A percentile compares a stretch with the other conserved stretches of the same genome.
Conservation (phyloP, 2,797 vertebrate species). For the Galagoides demidoff region DNA sequence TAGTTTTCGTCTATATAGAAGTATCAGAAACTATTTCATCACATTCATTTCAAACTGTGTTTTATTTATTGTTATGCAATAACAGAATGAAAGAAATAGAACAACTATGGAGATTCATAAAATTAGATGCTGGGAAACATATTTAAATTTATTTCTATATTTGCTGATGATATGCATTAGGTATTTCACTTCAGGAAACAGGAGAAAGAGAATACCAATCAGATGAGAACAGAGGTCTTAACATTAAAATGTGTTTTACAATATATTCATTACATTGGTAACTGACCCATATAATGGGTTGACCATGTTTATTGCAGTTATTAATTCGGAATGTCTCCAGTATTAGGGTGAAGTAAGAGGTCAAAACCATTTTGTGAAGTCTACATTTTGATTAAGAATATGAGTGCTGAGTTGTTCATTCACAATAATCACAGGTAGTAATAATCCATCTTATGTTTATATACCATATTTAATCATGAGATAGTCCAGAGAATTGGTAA, state of each 20-base stretch:
- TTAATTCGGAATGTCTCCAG: conserved; percentile 77
- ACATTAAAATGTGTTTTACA: conserved; percentile 73
- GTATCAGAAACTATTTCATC: conserved; percentile 56
- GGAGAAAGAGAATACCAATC: conserved; percentile 62
- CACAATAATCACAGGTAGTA: conserved; percentile 62
- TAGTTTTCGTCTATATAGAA: conserved; percentile 1
- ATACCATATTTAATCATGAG: conserved; percentile 66
- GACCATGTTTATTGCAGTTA: conserved; percentile 76
- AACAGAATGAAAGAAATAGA: conserved; percentile 46
- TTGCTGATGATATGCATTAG: conserved; percentile 68
- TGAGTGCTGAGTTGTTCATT: conserved; percentile 67
- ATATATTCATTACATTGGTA: conserved; percentile 82
- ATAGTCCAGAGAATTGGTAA: conserved; percentile 54
- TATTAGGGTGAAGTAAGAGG: conserved; percentile 72
- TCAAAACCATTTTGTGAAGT: conserved; percentile 79
- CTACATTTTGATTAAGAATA: conserved; percentile 78
- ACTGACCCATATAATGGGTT: conserved; percentile 82
- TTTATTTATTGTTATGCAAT: conserved; percentile 43
- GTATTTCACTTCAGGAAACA: conserved; percentile 66
- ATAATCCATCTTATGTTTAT: conserved; percentile 63
- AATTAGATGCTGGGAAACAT: conserved; percentile 56
- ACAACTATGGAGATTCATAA: conserved; percentile 16
- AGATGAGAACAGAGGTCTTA: conserved; percentile 67
- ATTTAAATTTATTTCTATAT: conserved; percentile 69
- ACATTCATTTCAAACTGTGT: conserved; percentile 54